A percentile compares a stretch with the other conserved stretches of the same genome.
Evolutionary conservation across 2,113 vertebrate genomes (phyloP).

Genomic region (Barbus barbus): DNA sequence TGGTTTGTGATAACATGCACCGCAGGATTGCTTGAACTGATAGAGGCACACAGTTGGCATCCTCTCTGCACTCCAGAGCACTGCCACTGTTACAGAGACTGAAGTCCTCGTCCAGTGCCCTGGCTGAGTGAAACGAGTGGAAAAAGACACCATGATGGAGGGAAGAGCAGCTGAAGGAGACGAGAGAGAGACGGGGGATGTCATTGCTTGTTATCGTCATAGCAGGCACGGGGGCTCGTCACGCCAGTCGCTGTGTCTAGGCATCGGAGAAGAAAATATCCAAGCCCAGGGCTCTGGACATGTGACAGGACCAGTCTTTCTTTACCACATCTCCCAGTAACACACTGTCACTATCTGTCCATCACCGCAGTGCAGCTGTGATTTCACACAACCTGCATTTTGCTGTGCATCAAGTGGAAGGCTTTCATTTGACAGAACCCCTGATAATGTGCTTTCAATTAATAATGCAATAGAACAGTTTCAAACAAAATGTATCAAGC

Average conservation of each 20-base stretch:
- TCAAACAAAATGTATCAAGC: constrained; percentile 41
- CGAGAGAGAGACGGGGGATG: constrained; percentile 37
- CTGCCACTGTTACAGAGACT: constrained; percentile 34
- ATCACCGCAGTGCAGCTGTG: constrained; percentile 35
- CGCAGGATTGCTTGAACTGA: neutral
- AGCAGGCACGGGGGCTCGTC: constrained; percentile 62
- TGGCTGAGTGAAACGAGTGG: constrained; percentile 19
- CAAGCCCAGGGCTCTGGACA: constrained; percentile 62
- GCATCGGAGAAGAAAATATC: constrained; percentile 55
- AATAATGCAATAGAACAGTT: neutral
- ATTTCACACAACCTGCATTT: neutral
- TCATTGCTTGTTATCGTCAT: constrained; percentile 65
- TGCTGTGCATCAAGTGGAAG: neutral
- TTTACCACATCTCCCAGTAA: constrained; percentile 38
- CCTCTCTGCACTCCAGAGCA: constrained; percentile 11
- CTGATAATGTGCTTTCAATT: neutral
- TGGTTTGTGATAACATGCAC: constrained; percentile 16
- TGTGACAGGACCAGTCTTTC: constrained; percentile 59
- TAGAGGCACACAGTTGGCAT: too few relatives aligned
- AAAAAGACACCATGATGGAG: constrained; percentile 14
- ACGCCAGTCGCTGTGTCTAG: constrained; percentile 63
- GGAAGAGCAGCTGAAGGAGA: constrained; percentile 39
- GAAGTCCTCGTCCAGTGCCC: neutral
- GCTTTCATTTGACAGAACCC: neutral
- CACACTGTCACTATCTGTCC: constrained; percentile 41